Evolutionary conservation across 1,140 invertebrate species (phyloP).

Genomic region (Pygmarrhopalites habei): DNA sequence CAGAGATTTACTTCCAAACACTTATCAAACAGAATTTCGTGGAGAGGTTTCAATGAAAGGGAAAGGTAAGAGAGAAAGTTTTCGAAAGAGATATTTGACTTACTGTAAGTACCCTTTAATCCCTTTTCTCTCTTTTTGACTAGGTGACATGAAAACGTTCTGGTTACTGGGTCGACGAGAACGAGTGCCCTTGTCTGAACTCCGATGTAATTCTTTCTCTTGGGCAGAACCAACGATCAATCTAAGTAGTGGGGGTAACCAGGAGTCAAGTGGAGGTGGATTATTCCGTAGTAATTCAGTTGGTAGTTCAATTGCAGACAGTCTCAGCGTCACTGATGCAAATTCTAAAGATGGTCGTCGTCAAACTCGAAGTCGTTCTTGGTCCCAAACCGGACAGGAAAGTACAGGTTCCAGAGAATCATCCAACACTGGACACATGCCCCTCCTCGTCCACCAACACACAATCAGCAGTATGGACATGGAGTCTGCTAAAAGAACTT

Average conservation of each 20-base stretch:
- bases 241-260: not conserved
- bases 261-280: not conserved
- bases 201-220: slow-evolving; percentile 19
- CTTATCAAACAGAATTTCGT: slow-evolving; percentile 58
- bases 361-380: no score
- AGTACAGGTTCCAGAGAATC: not conserved
- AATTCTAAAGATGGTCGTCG: not conserved
- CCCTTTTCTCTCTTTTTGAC: slow-evolving; percentile 36
- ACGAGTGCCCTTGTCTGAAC: slow-evolving; percentile 47
- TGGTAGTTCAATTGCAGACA: no score
- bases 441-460: no score
- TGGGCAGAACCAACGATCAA: slow-evolving; percentile 18
- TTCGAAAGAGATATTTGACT: not conserved
- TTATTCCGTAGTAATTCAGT: not conserved
- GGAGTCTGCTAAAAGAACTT: no score
- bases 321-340: no score
- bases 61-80: slow-evolving; percentile 55
- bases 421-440: not conserved
- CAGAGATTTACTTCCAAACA: slow-evolving; percentile 61
- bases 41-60: slow-evolving; percentile 78
- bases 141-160: slow-evolving; percentile 87
- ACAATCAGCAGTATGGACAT: no score
- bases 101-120: no score
- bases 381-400: not conserved
- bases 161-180: slow-evolving; percentile 69